Evolutionary conservation across 2,888 invertebrate genomes (phyloP), one percentile per base, ranked within the genome.

Genomic region (Scaptomyza flava): DNA sequence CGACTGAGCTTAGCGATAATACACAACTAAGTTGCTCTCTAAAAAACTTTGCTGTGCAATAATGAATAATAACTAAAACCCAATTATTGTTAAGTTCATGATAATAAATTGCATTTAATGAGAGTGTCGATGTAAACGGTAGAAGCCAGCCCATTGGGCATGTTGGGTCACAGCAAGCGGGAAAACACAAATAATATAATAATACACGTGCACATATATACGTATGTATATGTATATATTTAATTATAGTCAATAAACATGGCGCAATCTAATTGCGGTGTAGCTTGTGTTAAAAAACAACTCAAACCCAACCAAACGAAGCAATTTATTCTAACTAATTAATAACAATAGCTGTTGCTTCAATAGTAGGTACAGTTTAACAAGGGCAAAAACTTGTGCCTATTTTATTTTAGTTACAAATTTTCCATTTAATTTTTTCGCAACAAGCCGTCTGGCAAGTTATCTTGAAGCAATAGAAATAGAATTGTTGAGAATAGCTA

Each of bases 101-200:
- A 68, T 68, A 45, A 73, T 51, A 54, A 60, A 52, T 57, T 61
- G 46, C 31, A 53, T 68, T 50, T 56, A 68, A 73, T 69, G 33
- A 48, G 34, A 51, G 14, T 53, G n/a, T 12, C 46, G 41, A 48
- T 54, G 41, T 23, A 20, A 43, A 33, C 47, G 36, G 14, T 48
- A 30, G 23, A 2, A 23, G 17, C 38, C 17, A 41, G 17, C 14
- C 27, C 27, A 45, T 27, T n/a, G 27, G 47, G 47, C 4, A n/a
- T 17, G 45, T 20, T 20, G 11, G 50, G 30, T 57, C 14, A 56
- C 34, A 14, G 11, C 33, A 53, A 47, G 12, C n/a, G 47, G 45
- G 58, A 1, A 53, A 27, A 56, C 77, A 38, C 11, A n/a, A 11
- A 45, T 52, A 61, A 42, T n/a, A n/a, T n/a, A 23, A 17, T 3